Conservation (phyloP, 2,888 invertebrate species). For the Thecophora atra region DNA sequence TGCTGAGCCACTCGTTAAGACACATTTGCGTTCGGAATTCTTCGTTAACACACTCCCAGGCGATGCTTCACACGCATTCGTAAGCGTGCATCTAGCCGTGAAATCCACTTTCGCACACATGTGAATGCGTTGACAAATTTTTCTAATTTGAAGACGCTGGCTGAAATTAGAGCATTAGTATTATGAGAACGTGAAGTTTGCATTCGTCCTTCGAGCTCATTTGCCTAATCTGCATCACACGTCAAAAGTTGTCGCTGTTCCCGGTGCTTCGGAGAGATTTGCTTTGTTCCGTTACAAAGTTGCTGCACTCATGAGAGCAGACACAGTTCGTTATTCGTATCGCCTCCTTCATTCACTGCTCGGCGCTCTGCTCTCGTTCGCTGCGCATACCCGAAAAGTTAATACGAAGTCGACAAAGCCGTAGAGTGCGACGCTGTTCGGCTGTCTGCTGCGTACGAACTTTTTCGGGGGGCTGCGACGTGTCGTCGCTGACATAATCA, state of each 20-base stretch:
- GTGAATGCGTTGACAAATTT: not conserved
- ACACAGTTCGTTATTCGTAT: not conserved
- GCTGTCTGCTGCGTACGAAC: not conserved
- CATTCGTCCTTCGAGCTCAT: not conserved
- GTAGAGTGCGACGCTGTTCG: not conserved
- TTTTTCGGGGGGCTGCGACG: constrained; percentile 10
- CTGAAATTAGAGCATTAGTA: too few relatives aligned
- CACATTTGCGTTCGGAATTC: constrained; percentile 8
- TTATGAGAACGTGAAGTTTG: not conserved
- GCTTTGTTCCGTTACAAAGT: not conserved
- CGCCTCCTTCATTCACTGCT: not conserved
- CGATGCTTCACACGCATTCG: too few relatives aligned
- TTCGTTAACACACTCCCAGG: not conserved
- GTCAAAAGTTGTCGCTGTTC: constrained; percentile 19
- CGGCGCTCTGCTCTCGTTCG: not conserved
- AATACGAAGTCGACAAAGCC: not conserved
- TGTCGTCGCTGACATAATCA: constrained; percentile 39
- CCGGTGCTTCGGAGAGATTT: constrained; percentile 9
- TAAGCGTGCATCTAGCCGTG: too few relatives aligned
- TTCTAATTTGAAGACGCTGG: too few relatives aligned
- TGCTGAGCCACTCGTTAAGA: not conserved
- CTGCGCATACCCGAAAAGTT: not conserved
- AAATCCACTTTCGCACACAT: too few relatives aligned
- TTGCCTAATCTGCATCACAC: not conserved
- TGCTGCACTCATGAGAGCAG: not conserved